phyloP scores from a whole-genome alignment of 2,113 vertebrate species.

The Benitochromis conjunctus region DNA sequence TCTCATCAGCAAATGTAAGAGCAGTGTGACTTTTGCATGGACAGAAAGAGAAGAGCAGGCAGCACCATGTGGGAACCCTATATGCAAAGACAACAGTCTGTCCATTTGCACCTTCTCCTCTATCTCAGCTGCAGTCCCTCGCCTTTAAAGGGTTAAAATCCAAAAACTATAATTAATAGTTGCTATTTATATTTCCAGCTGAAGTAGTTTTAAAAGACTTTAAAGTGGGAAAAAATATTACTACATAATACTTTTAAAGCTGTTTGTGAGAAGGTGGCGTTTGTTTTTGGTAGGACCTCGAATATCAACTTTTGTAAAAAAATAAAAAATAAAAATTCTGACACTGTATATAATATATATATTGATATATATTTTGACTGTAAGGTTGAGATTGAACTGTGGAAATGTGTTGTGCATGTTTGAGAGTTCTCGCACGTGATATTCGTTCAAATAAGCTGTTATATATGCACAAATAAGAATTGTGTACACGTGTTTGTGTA shows the following conservation, averaged over 20 bases:
- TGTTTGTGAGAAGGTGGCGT: neutral
- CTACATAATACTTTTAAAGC: neutral
- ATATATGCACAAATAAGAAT: neutral
- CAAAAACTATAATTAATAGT: neutral
- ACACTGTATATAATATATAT: too few species aligned
- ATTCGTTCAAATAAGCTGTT: neutral
- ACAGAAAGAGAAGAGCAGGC: neutral
- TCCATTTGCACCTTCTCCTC: neutral
- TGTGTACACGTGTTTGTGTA: neutral
- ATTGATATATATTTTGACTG: accelerated
- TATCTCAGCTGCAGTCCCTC: neutral
- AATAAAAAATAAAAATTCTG: neutral
- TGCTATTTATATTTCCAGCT: neutral
- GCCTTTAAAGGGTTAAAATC: neutral
- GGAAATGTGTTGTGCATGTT: accelerated
- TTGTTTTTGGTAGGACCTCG: neutral
- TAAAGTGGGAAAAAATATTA: neutral
- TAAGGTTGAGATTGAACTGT: neutral
- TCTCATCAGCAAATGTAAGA: too few species aligned
- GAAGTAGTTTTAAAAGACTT: neutral
- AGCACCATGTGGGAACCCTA: neutral
- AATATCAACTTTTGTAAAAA: neutral
- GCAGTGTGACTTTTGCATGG: neutral
- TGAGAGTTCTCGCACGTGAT: neutral
- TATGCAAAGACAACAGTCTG: neutral